Percentiles rank a stretch among this genome's conserved stretches.
Evolutionary conservation across 2,888 invertebrate genomes (phyloP).

Genomic region (Agrypnus murinus): DNA sequence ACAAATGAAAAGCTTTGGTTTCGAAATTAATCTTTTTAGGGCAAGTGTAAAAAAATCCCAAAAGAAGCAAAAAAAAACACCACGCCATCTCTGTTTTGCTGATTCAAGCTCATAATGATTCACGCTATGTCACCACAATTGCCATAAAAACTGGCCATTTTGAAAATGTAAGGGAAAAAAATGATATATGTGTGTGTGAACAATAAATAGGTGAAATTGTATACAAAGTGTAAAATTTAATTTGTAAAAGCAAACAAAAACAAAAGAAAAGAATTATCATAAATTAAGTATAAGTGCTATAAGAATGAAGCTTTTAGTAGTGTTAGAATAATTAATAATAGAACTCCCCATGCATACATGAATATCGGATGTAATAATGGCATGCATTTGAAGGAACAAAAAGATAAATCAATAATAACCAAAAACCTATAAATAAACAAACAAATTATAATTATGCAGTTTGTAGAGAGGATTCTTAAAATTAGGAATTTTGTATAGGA

Average conservation of each 20-base stretch:
- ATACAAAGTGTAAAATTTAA: not conserved
- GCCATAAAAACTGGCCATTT: not conserved
- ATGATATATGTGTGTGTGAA: too few species aligned
- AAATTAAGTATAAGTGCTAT: too few species aligned
- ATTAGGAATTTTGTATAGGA: slow-evolving; percentile 55
- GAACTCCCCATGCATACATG: slow-evolving; percentile 10
- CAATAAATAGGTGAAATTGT: too few species aligned
- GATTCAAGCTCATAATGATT: slow-evolving; percentile 18
- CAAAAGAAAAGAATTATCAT: not conserved
- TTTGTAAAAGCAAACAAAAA: not conserved
- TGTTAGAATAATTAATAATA: slow-evolving; percentile 13
- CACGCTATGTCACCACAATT: slow-evolving; percentile 3
- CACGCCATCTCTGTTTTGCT: slow-evolving; percentile 6
- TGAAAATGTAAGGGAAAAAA: not conserved
- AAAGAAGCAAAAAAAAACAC: too few species aligned
- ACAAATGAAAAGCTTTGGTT: too few species aligned
- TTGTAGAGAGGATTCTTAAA: slow-evolving; percentile 48
- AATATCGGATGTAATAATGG: not conserved
- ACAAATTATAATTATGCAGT: not conserved
- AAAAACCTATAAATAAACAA: not conserved
- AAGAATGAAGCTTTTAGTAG: slow-evolving; percentile 6
- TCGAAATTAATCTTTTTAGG: too few species aligned
- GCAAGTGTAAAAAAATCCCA: too few species aligned
- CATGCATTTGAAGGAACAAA: slow-evolving; percentile 15
- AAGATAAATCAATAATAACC: slow-evolving; percentile 4